A percentile compares a stretch with the other conserved stretches of the same genome.
phyloP scores from a whole-genome alignment of 2,113 vertebrate species.

The Rhynchomys soricoides region DNA sequence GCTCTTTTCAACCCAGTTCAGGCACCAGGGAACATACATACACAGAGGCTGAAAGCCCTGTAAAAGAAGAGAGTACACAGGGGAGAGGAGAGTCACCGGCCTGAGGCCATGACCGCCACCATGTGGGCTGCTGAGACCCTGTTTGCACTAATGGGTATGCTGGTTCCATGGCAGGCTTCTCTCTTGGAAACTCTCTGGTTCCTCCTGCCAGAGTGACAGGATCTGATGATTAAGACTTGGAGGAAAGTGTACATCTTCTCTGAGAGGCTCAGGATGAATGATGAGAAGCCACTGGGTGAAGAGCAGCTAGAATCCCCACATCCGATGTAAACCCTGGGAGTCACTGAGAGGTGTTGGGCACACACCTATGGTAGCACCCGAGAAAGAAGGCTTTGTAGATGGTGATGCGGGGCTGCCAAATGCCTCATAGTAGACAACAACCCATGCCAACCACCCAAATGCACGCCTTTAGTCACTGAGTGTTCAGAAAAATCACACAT shows the following conservation, averaged over 20 bases:
- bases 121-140: background rate
- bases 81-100: background rate
- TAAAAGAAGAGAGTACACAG: background rate
- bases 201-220: background rate
- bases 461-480: background rate
- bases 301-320: background rate
- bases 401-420: background rate
- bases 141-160: background rate
- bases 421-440: background rate
- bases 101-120: background rate
- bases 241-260: background rate
- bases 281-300: background rate
- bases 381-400: background rate
- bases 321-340: background rate
- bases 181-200: background rate
- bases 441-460: background rate
- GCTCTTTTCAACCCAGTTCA: background rate
- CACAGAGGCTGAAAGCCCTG: background rate
- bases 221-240: background rate
- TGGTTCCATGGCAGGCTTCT: background rate
- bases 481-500: background rate
- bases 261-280: background rate
- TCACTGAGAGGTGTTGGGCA: background rate
- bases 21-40: background rate
- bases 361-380: background rate